These are phyloP conservation scores for Caenorhabditis angaria DNA, from an alignment of 2,888 invertebrate species.

Conservation along the genomic window DNA sequence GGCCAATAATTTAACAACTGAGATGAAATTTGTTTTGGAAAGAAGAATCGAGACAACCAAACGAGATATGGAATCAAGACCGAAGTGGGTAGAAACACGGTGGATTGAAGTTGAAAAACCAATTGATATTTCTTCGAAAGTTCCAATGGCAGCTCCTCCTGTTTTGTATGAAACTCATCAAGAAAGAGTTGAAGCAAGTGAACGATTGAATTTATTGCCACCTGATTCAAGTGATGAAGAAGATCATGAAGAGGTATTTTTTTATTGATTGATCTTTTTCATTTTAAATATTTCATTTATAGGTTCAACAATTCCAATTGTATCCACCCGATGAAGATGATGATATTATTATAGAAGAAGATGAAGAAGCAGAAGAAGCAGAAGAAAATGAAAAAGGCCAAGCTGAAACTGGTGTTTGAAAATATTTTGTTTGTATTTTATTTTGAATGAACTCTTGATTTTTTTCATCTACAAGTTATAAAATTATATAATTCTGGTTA, in stretches of 20 bases:
- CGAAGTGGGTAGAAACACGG: constrained; percentile 18
- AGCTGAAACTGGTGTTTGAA: constrained; percentile 3
- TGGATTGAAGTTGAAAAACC: constrained; percentile 17
- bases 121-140: background rate
- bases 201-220: constrained; percentile 8
- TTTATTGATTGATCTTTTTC: no score
- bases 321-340: constrained; percentile 6
- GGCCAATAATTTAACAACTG: background rate
- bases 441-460: no score
- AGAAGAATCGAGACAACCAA: background rate
- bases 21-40: background rate
- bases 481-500: no score
- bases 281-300: no score
- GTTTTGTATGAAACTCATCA: constrained; percentile 3
- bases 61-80: constrained; percentile 11
- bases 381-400: background rate
- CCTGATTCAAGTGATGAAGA: constrained; percentile 13
- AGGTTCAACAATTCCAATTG: background rate
- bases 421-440: no score
- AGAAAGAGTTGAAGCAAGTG: constrained; percentile 13
- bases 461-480: no score
- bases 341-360: background rate
- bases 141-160: background rate
- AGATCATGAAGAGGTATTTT: constrained; percentile 10
- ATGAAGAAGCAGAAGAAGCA: constrained; percentile 6